Conservation (phyloP, 1,140 invertebrate species). For the Ceratina japonica region DNA sequence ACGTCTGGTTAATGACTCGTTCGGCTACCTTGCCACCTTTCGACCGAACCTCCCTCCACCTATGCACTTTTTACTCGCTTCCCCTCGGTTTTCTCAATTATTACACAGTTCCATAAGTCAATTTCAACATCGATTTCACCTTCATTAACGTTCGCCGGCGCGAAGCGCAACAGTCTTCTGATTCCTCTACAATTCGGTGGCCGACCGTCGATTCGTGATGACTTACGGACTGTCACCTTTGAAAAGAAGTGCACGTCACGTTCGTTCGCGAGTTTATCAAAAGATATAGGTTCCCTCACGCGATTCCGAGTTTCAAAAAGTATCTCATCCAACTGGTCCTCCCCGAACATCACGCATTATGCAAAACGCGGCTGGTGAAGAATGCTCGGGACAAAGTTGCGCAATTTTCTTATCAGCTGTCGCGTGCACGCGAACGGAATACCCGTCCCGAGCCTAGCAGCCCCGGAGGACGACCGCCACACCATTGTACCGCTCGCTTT, state of each 20-base stretch:
- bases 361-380: not conserved
- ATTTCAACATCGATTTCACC: no score
- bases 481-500: not conserved
- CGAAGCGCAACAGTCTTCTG: no score
- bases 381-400: slow-evolving; percentile 28
- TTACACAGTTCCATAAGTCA: no score
- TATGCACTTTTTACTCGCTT: not conserved
- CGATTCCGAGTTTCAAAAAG: slow-evolving; percentile 1
- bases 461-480: not conserved
- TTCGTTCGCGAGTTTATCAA: not conserved
- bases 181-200: not conserved
- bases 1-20: slow-evolving; percentile 72
- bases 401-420: slow-evolving; percentile 37
- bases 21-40: slow-evolving; percentile 67
- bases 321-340: slow-evolving; percentile 13
- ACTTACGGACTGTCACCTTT: not conserved
- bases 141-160: no score
- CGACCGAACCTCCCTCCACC: slow-evolving; percentile 38
- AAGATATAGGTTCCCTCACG: slow-evolving; percentile 6
- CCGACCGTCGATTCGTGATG: not conserved
- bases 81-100: not conserved
- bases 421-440: slow-evolving; percentile 21
- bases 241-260: not conserved
- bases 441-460: slow-evolving; percentile 3
- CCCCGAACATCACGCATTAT: not conserved